Evolutionary conservation across 2,888 invertebrate species (phyloP), one percentile per base, ranked within the genome.

Genomic region (Drosophila falleni): DNA sequence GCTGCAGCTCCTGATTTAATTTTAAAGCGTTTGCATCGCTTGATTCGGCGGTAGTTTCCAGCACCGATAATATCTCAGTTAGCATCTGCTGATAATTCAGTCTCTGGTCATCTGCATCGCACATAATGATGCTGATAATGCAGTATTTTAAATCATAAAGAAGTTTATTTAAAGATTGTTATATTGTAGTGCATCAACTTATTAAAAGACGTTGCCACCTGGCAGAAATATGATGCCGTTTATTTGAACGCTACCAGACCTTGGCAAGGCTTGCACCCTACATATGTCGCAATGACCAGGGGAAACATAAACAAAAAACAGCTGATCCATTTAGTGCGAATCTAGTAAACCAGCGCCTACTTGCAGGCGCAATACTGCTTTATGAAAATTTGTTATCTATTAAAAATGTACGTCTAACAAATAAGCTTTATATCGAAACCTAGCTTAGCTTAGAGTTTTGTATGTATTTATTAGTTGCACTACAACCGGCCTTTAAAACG

Each of bases 1-100:
- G 60, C 42, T 91, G 91, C 69, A 92, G 69, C 42, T 83, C 78
- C 54, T 79, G 80, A 68, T 92, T 92, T 0, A 91, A 46, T 29
- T 23, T 9, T 16, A 92, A 63, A 0, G 91, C 89, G 62, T 87
- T 89, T 31, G 75, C 65, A 31, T 80, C 78, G 35, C 67, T 80
- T 1, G 51, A 63, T 2, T 74, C 70, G 3, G 54, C 15, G 6
- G 19, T 65, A 9, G 53, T 16, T 13, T 44, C 19, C 13, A 85
- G 33, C 31, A 89, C 26, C 5, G 55, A n/a, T 0, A 37, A 13
- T n/a, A 84, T 69, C 50, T 89, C 89, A 13, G 44, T 37, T 29
- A 85, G 5, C 31, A 81, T 19, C 13, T 75, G 62, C 13, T 85
- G 60, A 29, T 74, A 64, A 11, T 50, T 50, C 3, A 55, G 23